Evolutionary conservation across 2,113 vertebrate genomes (phyloP), one percentile per base, ranked within the genome.

Genomic region (Prunella fulvescens): DNA sequence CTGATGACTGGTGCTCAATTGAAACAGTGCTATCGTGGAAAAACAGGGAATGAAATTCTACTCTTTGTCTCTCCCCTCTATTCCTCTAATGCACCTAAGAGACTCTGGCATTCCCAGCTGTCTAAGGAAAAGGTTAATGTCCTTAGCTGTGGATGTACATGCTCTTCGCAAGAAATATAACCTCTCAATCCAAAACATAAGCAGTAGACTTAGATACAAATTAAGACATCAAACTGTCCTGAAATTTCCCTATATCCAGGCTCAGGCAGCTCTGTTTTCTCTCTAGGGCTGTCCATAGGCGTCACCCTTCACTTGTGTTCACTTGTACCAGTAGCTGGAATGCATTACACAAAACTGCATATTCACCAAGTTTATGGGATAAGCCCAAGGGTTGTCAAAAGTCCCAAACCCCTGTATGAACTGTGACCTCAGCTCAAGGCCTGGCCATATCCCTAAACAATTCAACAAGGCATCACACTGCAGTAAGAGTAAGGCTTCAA

Each of bases 321-420:
- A 7, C 37, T 37, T 56, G 31, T 19, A 37, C 3, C 8, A 29
- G 35, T 23, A 83, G 26, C 19, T 37, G 57, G 29, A 60, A 44
- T 3, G 19, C 1, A 1, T 29, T 35, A 58, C 13, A 50, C 0
- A 3, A 26, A 81, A 57, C 23, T 39, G 8, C 1, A 1, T 28
- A 25, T 57, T 91, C 25, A 33, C 12, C 11, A n/a, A 65, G 31
- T 14, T 5, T 28, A 28, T 23, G 14, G 9, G 22, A 9, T 70
- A 33, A 57, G 26, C 35, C 3, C 17, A 64, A 42, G 7, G 5
- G 9, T 3, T 6, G 2, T 20, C 31, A 15, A 29, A 81, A 70
- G 12, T 54, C 54, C 23, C 74, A 83, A 48, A 57, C 23, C 10
- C 8, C 8, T 3, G 4, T 4, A 12, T 4, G 12, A 62, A 53